These are phyloP conservation scores for Neomonachus schauinslandi DNA, from an alignment of 2,113 vertebrate species.

Conservation along the genomic window DNA sequence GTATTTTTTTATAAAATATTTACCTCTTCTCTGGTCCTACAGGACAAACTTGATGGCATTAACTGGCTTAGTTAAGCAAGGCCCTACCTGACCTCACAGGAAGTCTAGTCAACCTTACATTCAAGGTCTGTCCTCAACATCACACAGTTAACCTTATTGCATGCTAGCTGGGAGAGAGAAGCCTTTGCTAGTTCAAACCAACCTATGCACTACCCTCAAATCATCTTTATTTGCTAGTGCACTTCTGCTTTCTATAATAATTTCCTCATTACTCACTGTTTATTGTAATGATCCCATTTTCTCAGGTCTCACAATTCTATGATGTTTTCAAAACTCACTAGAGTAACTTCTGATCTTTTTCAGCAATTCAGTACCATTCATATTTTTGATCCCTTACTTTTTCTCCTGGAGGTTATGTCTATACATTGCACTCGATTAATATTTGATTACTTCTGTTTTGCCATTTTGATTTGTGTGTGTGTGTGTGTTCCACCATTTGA, in stretches of 20 bases:
- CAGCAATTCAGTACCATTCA: neutral
- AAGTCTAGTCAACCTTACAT: neutral
- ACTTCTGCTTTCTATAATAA: neutral
- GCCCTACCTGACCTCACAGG: neutral
- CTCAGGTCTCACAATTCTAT: neutral
- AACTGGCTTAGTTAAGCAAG: neutral
- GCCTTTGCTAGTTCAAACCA: neutral
- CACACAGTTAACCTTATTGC: neutral
- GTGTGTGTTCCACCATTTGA: neutral
- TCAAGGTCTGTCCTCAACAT: neutral
- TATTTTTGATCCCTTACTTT: neutral
- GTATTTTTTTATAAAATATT: neutral
- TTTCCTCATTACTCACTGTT: neutral
- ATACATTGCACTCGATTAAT: neutral
- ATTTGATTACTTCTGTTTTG: neutral
- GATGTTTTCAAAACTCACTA: neutral
- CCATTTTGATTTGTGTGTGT: neutral
- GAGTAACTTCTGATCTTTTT: neutral
- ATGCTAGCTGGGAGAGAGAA: neutral
- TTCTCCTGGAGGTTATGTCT: neutral
- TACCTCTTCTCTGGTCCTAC: neutral
- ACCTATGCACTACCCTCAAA: neutral
- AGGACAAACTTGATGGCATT: neutral
- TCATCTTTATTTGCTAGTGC: neutral
- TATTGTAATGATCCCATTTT: neutral